Conservation (phyloP, 2,113 vertebrate genomes). For the mouse (Mus musculus) region DNA sequence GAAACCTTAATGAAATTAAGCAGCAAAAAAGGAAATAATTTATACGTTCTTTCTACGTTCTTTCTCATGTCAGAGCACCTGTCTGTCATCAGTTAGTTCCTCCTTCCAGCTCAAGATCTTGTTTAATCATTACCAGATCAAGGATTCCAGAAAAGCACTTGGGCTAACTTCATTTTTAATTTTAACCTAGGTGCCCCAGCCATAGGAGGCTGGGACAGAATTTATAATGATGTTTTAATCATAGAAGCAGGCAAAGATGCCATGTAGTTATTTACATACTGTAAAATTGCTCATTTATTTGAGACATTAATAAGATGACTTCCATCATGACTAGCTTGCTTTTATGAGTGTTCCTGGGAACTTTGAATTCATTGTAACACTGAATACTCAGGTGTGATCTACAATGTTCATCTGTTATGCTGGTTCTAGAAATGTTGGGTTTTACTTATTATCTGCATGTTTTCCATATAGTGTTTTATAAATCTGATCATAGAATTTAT, state of each 20-base stretch:
- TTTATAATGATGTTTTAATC: not conserved
- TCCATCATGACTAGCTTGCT: not conserved
- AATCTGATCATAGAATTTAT: not conserved
- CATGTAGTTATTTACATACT: not conserved
- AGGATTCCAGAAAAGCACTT: not conserved
- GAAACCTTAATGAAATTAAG: not conserved
- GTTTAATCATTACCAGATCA: not conserved
- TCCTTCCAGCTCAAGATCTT: not conserved
- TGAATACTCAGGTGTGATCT: not conserved
- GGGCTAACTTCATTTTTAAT: not conserved
- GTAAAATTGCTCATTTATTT: not conserved
- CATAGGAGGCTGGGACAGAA: not conserved
- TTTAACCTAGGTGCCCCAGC: not conserved
- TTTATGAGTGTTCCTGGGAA: not conserved
- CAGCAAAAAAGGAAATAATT: not conserved
- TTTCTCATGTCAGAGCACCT: not conserved
- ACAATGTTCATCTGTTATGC: not conserved
- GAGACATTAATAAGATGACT: not conserved
- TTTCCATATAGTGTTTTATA: constrained; percentile 1
- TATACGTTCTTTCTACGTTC: not conserved
- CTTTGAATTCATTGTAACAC: not conserved
- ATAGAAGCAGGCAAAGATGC: not conserved
- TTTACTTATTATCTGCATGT: not conserved
- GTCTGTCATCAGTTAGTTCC: not conserved
- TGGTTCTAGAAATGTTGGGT: not conserved